A percentile compares a stretch with the other conserved stretches of the same genome.
Conservation (phyloP, 2,888 invertebrate genomes). For the Glaucopsyche alexis region DNA sequence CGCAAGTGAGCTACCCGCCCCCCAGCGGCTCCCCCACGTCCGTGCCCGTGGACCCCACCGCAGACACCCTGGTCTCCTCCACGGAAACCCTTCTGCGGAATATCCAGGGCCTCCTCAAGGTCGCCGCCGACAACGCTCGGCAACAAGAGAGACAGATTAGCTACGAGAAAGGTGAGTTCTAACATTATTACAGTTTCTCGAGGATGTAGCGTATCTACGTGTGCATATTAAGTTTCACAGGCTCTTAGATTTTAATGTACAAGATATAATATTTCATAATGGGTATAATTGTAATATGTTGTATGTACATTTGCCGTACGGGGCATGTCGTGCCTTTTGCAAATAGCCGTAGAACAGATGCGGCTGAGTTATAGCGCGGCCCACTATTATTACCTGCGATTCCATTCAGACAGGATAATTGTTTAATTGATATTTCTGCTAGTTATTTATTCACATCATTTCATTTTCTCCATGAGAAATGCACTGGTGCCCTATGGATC, state of each 20-base stretch:
- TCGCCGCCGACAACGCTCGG: constrained; percentile 97
- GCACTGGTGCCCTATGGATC: constrained; percentile 62
- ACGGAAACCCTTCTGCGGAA: constrained; percentile 96
- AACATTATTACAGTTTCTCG: too few relatives aligned
- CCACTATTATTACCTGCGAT: constrained; percentile 81
- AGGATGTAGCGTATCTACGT: too few relatives aligned
- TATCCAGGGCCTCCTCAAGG: constrained; percentile 96
- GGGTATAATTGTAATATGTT: background rate
- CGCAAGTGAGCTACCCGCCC: constrained; percentile 90
- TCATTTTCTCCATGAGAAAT: constrained; percentile 69
- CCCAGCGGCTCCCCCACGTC: constrained; percentile 80
- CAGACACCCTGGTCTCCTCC: constrained; percentile 84
- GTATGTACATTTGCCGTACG: constrained; percentile 21
- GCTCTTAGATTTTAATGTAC: background rate
- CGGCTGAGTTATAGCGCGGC: constrained; percentile 77
- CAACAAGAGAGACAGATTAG: constrained; percentile 97
- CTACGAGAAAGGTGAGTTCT: constrained; percentile 93
- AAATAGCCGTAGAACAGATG: constrained; percentile 79
- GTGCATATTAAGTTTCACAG: too few relatives aligned
- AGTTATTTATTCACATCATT: constrained; percentile 81
- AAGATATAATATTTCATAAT: constrained; percentile 25
- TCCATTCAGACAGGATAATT: constrained; percentile 81
- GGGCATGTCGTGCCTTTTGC: constrained; percentile 73
- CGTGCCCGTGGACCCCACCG: constrained; percentile 69
- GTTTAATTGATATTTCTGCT: constrained; percentile 81